These are phyloP conservation scores for Peromyscus polionotus DNA, from an alignment of 2,113 vertebrate genomes.

Conservation along the genomic window DNA sequence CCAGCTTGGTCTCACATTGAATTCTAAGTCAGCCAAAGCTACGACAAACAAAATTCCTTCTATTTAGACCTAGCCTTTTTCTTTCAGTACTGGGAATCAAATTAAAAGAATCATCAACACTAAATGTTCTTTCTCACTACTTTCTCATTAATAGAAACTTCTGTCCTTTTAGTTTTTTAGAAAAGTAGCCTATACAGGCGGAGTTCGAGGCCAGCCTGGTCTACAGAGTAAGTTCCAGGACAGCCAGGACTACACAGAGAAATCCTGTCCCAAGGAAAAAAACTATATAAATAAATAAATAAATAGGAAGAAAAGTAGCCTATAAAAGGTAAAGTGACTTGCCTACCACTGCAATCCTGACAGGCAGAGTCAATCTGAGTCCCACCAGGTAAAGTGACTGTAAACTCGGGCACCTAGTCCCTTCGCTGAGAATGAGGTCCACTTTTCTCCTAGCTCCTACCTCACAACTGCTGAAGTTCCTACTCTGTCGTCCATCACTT, in stretches of 20 bases:
- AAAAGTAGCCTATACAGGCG: neutral
- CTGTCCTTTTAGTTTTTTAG: neutral
- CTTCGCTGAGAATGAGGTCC: neutral
- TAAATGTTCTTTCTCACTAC: neutral
- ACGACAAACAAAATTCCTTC: neutral
- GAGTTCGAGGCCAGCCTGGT: neutral
- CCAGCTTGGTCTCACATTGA: neutral
- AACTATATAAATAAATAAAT: neutral
- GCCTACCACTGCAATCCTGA: constrained; percentile 13
- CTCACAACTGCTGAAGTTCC: neutral
- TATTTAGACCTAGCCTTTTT: neutral
- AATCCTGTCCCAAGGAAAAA: neutral
- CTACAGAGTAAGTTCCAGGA: neutral
- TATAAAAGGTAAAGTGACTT: constrained; percentile 27
- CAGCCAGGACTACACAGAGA: neutral
- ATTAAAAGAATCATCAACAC: neutral
- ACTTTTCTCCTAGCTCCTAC: neutral
- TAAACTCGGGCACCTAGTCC: neutral
- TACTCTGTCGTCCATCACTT: neutral
- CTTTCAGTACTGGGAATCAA: neutral
- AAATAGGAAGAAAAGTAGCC: neutral
- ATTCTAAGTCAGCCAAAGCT: neutral
- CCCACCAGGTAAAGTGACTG: neutral
- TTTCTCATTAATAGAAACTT: neutral
- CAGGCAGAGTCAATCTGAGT: neutral